Base-by-base conservation (phyloP, 2,113 vertebrate genomes). In the Leucopsar rothschildi region DNA sequence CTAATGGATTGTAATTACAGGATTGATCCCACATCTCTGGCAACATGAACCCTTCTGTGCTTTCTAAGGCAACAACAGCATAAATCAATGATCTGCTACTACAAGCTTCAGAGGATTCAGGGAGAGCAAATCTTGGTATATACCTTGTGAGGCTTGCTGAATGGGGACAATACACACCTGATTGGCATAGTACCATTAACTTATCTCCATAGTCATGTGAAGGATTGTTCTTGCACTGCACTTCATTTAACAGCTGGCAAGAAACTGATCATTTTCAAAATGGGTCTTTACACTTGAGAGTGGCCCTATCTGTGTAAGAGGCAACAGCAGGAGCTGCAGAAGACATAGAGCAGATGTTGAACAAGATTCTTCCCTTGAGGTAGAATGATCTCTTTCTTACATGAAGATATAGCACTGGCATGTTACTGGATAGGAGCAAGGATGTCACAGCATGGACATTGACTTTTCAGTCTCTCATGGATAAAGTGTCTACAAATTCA, bases 1-100 rank as follows among this genome's bases (percentile, higher is more conserved):
- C 64, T 97, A 97, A 97, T 93, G 92, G 92, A 86, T 69, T 95
- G 94, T 95, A 96, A 97, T 96, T 95, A 97, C 92, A 92, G 95
- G 91, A 95, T 94, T 96, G 94, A 97, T 96, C 92, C 94, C 86
- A 75, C 71, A 86, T 90, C 79, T 49, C 80, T 73, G 64, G 92
- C 92, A 88, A 93, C 70, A 78, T 84, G 82, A 97, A 93, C 88
- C 72, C 64, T 86, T 88, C 79, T 86, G 79, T 92, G 82, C 64
- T 96, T 88, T 86, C 88, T 73, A 83, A 94, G 86, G 91, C 82
- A 95, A 29, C 88, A 87, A n/a, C 69, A 66, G 76, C 64, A 81
- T 94, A 94, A 96, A 97, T 97, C 95, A 94, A 71, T 86, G 91
- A 45, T 57, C 64, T 96, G 60, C 83, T 85, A 72, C 78, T 64